Evolutionary conservation across 23 tunicate genomes (phyloP).

Genomic region (Aplidium turbinatum): DNA sequence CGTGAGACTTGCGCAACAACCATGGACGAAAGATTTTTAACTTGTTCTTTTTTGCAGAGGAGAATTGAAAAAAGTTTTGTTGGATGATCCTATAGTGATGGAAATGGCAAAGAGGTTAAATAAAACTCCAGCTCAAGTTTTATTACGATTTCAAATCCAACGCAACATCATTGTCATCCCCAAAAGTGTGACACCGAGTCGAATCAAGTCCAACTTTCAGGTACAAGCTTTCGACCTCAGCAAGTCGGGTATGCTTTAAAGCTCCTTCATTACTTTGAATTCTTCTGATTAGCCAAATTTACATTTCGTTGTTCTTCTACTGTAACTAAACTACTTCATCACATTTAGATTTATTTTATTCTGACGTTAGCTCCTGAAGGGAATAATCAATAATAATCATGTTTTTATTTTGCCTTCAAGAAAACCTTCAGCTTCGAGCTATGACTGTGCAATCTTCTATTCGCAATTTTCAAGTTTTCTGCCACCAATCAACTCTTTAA

Average conservation of each 20-base stretch:
- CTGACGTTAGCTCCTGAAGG: too few species aligned
- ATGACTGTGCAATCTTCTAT: too few species aligned
- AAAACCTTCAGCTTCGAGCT: too few species aligned
- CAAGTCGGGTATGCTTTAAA: background rate
- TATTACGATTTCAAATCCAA: constrained; percentile 74
- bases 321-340: too few species aligned
- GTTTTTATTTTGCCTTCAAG: background rate
- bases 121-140: constrained; percentile 80
- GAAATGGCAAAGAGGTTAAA: constrained; percentile 59
- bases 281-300: too few species aligned
- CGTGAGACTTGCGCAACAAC: too few species aligned
- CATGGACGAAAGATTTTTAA: too few species aligned
- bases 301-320: background rate
- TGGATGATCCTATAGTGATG: constrained; percentile 68
- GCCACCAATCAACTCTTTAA: too few species aligned
- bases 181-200: constrained; percentile 79
- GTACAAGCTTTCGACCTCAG: constrained; percentile 11
- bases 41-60: constrained; percentile 32
- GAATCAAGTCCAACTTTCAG: constrained; percentile 63
- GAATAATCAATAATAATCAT: background rate
- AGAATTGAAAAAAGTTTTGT: constrained; percentile 49
- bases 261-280: background rate
- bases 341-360: too few species aligned
- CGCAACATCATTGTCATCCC: constrained; percentile 78
- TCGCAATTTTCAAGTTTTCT: too few species aligned